A percentile compares a stretch with the other conserved stretches of the same genome.
Conservation (phyloP, 2,113 vertebrate species). For the Brachionichthys hirsutus region DNA sequence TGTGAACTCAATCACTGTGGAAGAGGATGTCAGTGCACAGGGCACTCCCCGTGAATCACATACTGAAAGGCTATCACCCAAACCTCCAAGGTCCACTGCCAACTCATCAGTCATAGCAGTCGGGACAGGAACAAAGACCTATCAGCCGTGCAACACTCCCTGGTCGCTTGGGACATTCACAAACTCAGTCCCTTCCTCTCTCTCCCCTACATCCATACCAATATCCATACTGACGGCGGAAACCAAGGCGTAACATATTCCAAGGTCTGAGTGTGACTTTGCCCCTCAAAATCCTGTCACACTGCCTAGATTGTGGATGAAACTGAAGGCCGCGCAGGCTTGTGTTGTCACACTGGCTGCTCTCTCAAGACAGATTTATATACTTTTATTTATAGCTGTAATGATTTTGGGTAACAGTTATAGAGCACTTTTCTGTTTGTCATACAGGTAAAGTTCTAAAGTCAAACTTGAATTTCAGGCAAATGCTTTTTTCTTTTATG, state of each 20-base stretch:
- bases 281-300: constrained; percentile 60
- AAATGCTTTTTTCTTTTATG: not conserved
- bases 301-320: constrained; percentile 47
- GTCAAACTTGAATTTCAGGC: not conserved
- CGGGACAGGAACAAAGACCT: constrained; percentile 62
- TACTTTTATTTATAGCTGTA: constrained; percentile 50
- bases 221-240: constrained; percentile 53
- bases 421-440: constrained; percentile 13
- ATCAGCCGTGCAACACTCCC: constrained; percentile 72
- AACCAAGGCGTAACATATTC: constrained; percentile 60
- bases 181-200: constrained; percentile 43
- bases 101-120: constrained; percentile 75
- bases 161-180: constrained; percentile 66
- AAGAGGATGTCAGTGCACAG: constrained; percentile 70
- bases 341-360: constrained; percentile 61
- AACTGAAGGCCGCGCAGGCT: constrained; percentile 52
- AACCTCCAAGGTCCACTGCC: constrained; percentile 78
- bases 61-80: constrained; percentile 80
- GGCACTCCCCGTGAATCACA: constrained; percentile 76
- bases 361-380: constrained; percentile 44
- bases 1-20: constrained; percentile 76
- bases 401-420: constrained; percentile 20
- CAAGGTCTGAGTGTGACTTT: constrained; percentile 71
- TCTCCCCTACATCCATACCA: constrained; percentile 56
- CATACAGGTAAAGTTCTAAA: constrained; percentile 8